Percentiles rank a stretch among this genome's conserved stretches.
These are phyloP conservation scores for Ciconia boyciana DNA, from an alignment of 2,113 vertebrate genomes.

Conservation along the genomic window DNA sequence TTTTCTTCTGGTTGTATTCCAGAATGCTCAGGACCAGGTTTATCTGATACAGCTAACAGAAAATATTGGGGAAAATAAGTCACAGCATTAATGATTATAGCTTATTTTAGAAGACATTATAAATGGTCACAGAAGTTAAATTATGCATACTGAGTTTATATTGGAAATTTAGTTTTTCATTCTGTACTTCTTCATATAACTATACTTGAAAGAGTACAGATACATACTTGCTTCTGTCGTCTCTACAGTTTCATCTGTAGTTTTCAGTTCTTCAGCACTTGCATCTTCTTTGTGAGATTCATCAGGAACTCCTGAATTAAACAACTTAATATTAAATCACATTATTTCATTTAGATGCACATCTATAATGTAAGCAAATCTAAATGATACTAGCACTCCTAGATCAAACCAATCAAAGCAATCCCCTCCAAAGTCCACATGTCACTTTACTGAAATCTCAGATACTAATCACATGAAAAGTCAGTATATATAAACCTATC, in stretches of 20 bases:
- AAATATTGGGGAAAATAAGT: not conserved
- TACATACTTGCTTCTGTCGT: conserved; percentile 42
- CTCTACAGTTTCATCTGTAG: conserved; percentile 14
- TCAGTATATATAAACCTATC: not conserved
- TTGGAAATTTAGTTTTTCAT: not conserved
- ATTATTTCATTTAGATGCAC: not conserved
- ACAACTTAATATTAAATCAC: not conserved
- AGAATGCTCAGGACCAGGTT: conserved; percentile 2
- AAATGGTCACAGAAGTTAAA: not conserved
- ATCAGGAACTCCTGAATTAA: conserved; percentile 56
- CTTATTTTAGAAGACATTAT: not conserved
- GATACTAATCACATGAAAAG: not conserved
- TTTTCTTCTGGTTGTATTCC: conserved; percentile 20
- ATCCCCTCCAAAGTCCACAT: not conserved
- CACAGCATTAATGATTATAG: not conserved
- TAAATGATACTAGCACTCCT: not conserved
- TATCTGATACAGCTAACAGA: conserved; percentile 28
- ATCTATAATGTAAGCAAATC: not conserved
- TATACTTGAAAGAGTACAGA: not conserved
- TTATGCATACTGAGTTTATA: not conserved
- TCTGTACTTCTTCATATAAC: not conserved
- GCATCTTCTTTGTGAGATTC: conserved; percentile 37
- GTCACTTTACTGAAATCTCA: not conserved
- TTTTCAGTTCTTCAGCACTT: conserved; percentile 22
- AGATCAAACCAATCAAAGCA: not conserved